These are phyloP conservation scores for Pelobates fuscus DNA, from an alignment of 2,113 vertebrate species.

Conservation along the genomic window DNA sequence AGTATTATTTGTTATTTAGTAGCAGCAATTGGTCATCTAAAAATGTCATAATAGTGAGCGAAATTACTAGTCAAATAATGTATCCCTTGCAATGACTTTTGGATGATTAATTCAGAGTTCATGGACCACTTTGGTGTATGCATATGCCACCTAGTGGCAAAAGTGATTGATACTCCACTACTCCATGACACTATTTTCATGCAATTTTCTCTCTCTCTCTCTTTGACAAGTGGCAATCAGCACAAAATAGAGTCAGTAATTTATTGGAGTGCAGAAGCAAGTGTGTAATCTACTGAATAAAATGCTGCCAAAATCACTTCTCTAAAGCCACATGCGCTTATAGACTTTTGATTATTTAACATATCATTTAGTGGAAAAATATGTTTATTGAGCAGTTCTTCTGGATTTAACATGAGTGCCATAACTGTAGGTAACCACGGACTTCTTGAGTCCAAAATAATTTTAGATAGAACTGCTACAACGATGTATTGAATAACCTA, in stretches of 20 bases:
- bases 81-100: no score
- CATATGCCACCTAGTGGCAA: background rate
- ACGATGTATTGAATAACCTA: no score
- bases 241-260: conserved; percentile 1
- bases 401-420: no score
- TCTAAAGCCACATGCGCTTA: background rate
- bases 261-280: background rate
- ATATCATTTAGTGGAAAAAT: conserved; percentile 1
- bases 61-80: no score
- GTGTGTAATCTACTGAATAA: background rate
- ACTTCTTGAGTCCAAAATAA: no score
- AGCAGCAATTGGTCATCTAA: no score
- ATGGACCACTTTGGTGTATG: background rate
- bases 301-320: conserved; percentile 5
- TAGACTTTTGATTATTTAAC: conserved; percentile 19
- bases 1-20: no score
- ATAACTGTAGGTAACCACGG: no score
- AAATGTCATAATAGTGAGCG: no score
- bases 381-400: no score
- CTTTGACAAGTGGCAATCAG: background rate
- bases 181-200: background rate
- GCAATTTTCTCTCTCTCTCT: background rate
- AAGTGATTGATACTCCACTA: background rate
- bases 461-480: no score
- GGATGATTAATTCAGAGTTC: background rate